Evolutionary conservation across 1,140 invertebrate genomes (phyloP).

Genomic region (Drosophila oshimai): DNA sequence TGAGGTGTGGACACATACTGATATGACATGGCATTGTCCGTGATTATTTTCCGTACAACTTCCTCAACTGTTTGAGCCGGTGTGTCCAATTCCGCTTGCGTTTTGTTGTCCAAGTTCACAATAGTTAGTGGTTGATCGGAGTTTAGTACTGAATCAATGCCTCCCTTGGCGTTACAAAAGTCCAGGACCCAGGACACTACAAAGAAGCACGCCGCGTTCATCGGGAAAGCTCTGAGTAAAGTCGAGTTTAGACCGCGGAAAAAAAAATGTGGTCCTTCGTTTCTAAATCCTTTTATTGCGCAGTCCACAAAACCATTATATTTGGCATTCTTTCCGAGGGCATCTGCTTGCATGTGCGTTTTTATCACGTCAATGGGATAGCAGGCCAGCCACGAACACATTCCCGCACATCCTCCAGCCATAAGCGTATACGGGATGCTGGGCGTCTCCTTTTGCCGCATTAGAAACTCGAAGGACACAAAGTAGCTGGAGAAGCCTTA

Average conservation of each 20-base stretch:
- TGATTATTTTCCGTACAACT: slow-evolving; percentile 55
- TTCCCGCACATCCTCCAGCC: slow-evolving; percentile 93
- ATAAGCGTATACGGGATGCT: slow-evolving; percentile 86
- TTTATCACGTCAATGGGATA: slow-evolving; percentile 96
- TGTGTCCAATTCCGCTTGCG: slow-evolving; percentile 5
- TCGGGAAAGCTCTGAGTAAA: slow-evolving; percentile 92
- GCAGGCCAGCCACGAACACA: slow-evolving; percentile 91
- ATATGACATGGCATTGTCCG: slow-evolving; percentile 6
- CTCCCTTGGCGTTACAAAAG: slow-evolving; percentile 32
- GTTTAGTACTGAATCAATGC: slow-evolving; percentile 42
- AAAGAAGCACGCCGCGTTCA: slow-evolving; percentile 95
- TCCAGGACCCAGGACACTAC: slow-evolving; percentile 90
- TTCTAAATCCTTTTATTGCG: slow-evolving; percentile 86
- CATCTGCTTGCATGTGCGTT: slow-evolving; percentile 92
- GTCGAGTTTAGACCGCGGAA: slow-evolving; percentile 89
- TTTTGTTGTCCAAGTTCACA: slow-evolving; percentile 53
- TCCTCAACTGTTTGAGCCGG: slow-evolving; percentile 27
- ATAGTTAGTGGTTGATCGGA: slow-evolving; percentile 31
- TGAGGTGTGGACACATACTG: slow-evolving; percentile 13
- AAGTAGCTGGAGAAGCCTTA: slow-evolving; percentile 84
- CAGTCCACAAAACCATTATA: slow-evolving; percentile 90
- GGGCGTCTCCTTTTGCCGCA: slow-evolving; percentile 78
- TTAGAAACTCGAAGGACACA: slow-evolving; percentile 89
- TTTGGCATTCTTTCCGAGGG: slow-evolving; percentile 82
- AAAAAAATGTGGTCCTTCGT: slow-evolving; percentile 88